Percentiles rank a stretch among this genome's conserved stretches.
Evolutionary conservation across 2,797 vertebrate genomes (phyloP).

Genomic region (Allobates femoralis): DNA sequence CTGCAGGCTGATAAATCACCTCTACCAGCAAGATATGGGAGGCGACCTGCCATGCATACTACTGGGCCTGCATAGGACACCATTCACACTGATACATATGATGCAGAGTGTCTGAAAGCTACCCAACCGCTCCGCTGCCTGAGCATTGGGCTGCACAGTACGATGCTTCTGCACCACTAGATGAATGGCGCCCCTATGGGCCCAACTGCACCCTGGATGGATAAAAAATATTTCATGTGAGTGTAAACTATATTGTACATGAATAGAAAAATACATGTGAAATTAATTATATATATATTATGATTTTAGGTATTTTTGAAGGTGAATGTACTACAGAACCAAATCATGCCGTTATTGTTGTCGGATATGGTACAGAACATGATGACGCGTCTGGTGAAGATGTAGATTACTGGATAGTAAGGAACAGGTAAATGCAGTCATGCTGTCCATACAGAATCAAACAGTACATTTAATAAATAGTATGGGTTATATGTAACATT

Average conservation of each 20-base stretch:
- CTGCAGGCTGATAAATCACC: too few relatives aligned
- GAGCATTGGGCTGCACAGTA: too few relatives aligned
- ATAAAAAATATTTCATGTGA: too few relatives aligned
- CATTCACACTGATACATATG: too few relatives aligned
- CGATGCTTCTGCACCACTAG: too few relatives aligned
- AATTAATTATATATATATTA: neutral
- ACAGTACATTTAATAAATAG: neutral
- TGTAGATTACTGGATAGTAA: conserved; percentile 50
- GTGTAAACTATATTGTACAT: neutral
- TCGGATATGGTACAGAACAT: conserved; percentile 42
- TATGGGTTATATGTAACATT: neutral
- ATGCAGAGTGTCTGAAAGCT: too few relatives aligned
- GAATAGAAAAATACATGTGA: neutral
- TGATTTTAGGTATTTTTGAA: conserved; percentile 14
- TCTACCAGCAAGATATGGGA: too few relatives aligned
- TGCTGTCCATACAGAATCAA: neutral
- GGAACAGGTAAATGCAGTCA: conserved; percentile 21
- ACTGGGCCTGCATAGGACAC: too few relatives aligned
- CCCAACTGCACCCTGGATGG: too few relatives aligned
- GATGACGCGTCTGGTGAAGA: neutral
- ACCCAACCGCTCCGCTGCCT: too few relatives aligned
- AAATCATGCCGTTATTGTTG: conserved; percentile 29
- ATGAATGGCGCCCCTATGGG: too few relatives aligned
- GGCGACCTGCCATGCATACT: too few relatives aligned
- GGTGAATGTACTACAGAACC: neutral